phyloP scores from a whole-genome alignment of 2,888 invertebrate genomes.

The Agonopterix alstromeriana region DNA sequence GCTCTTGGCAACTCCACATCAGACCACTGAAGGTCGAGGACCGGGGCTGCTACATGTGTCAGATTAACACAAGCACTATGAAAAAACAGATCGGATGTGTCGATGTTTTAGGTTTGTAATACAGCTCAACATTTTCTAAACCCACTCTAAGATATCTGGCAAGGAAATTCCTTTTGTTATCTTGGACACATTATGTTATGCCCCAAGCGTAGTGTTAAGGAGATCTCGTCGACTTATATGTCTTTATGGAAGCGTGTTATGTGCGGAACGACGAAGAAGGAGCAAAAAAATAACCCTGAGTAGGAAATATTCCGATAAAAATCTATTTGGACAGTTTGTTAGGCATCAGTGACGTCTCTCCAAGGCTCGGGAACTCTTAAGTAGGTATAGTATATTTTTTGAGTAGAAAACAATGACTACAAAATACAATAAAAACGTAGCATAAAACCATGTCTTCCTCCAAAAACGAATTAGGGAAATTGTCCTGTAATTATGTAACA shows the following conservation, averaged over 20 bases:
- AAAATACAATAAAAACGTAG: not conserved
- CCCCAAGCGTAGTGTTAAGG: too few species aligned
- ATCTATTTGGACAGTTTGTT: too few species aligned
- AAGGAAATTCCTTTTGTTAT: too few species aligned
- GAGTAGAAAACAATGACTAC: too few species aligned
- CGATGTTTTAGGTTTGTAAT: constrained; percentile 80
- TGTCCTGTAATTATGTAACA: constrained; percentile 9
- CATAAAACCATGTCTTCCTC: not conserved
- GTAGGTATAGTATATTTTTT: too few species aligned
- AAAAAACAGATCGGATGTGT: constrained; percentile 86
- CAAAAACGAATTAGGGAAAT: constrained; percentile 8
- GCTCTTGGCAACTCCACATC: constrained; percentile 85
- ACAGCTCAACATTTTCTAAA: constrained; percentile 16
- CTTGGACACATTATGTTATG: not conserved
- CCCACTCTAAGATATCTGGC: constrained; percentile 22
- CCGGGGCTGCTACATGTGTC: constrained; percentile 88
- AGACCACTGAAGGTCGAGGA: constrained; percentile 83
- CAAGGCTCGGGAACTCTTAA: too few species aligned
- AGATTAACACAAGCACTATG: constrained; percentile 86
- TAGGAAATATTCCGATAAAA: too few species aligned
- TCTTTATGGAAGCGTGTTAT: too few species aligned
- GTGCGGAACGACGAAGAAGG: not conserved
- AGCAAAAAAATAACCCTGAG: too few species aligned
- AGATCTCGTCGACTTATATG: too few species aligned
- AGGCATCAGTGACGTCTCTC: too few species aligned